These are phyloP conservation scores for Tachuris rubrigastra DNA, from an alignment of 2,113 vertebrate genomes.

Conservation along the genomic window DNA sequence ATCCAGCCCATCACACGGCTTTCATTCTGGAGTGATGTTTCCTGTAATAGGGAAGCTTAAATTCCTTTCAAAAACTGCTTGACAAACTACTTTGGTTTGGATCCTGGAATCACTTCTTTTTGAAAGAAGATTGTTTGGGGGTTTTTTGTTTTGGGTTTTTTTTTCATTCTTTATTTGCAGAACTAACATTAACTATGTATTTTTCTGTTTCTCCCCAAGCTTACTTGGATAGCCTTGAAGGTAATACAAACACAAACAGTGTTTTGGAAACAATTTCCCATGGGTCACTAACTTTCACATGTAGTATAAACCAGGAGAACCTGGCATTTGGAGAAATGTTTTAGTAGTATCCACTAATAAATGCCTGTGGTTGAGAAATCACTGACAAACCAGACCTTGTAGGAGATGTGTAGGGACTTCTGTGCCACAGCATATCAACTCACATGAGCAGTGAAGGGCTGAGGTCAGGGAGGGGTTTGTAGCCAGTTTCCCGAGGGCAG, in stretches of 20 bases:
- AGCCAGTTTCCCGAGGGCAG: not conserved
- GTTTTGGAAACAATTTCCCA: conserved; percentile 53
- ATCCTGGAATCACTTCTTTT: not conserved
- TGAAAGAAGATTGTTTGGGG: conserved; percentile 23
- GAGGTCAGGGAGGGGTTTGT: not conserved
- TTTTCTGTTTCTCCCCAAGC: conserved; percentile 89
- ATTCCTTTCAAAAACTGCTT: not conserved
- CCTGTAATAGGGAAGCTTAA: not conserved
- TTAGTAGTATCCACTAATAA: not conserved
- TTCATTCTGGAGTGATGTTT: not conserved
- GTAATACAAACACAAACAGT: conserved; percentile 80
- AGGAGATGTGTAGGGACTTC: not conserved
- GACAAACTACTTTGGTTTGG: not conserved
- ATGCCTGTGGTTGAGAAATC: not conserved
- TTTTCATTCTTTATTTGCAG: conserved; percentile 40
- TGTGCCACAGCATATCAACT: not conserved
- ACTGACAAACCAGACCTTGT: not conserved
- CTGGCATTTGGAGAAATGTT: not conserved
- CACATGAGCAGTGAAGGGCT: not conserved
- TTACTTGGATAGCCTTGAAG: conserved; percentile 99
- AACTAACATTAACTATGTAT: conserved; percentile 78
- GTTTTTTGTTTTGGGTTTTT: not conserved
- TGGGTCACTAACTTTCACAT: conserved; percentile 47
- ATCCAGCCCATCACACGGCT: not conserved
- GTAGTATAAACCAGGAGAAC: not conserved